These are phyloP conservation scores for Gastracanthus pulcherrimus DNA, from an alignment of 2,888 invertebrate species.

Conservation along the genomic window DNA sequence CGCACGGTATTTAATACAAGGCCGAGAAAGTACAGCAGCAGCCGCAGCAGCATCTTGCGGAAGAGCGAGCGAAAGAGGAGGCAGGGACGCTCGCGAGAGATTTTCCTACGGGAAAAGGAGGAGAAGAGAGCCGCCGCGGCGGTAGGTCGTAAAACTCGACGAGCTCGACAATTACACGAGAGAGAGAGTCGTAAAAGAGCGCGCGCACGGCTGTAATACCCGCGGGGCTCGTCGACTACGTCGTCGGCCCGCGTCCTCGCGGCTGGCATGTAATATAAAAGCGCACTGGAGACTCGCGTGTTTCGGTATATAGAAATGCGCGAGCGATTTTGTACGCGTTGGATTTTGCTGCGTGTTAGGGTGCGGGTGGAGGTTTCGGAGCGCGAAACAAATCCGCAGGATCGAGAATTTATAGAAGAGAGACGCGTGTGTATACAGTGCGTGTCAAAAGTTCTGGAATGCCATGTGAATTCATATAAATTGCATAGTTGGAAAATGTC, in stretches of 20 bases:
- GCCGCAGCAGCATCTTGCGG: background rate
- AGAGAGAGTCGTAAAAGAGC: slow-evolving; percentile 75
- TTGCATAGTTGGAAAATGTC: too few species aligned
- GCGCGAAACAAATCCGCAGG: slow-evolving; percentile 4
- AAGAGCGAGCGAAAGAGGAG: too few species aligned
- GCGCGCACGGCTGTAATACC: too few species aligned
- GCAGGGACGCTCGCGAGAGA: too few species aligned
- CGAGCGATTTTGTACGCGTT: background rate
- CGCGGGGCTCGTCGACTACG: slow-evolving; percentile 14
- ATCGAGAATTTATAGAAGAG: background rate
- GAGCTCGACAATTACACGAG: slow-evolving; percentile 76
- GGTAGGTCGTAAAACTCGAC: slow-evolving; percentile 73
- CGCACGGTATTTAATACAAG: slow-evolving; percentile 29
- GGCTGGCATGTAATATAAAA: background rate
- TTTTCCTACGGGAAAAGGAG: background rate
- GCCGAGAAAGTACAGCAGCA: background rate
- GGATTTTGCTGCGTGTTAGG: background rate
- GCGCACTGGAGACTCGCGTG: background rate
- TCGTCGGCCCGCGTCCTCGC: background rate
- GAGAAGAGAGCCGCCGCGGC: background rate
- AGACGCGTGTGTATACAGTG: too few species aligned
- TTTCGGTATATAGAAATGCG: background rate
- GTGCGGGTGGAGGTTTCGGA: background rate
- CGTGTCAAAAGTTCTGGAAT: too few species aligned
- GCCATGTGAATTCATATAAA: too few species aligned